Base-by-base conservation (phyloP, 2,888 invertebrate genomes). In the Monoplex corrugatus region DNA sequence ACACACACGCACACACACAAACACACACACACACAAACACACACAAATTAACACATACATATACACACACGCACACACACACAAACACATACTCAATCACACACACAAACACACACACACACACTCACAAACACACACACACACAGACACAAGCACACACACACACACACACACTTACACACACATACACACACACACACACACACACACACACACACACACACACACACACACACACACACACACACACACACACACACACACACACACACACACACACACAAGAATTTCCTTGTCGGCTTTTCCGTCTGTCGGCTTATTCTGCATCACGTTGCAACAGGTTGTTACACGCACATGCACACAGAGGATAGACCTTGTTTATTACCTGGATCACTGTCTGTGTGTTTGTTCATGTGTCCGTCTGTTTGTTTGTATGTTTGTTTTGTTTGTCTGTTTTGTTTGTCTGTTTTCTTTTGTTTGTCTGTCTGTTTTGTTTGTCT, bases 241-340 rank as follows among this genome's bases (percentile, higher is more conserved):
- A 50, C 50, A 50, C 50, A 50, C 50, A 50, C 50, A 50, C 50
- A 50, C 50, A 50, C 50, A 50, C 50, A 50, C 78, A 40, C 23
- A 78, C 78, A 78, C 40, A 40, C 78, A 78, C 78, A 78, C 78
- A 78, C 78, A 78, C 40, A 40, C 78, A 40, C 40, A 40, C 78
- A 38, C 40, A 40, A 38, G 23, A 13, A 5, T 63, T 3, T n/a
- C n/a, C n/a, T n/a, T n/a, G n/a, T n/a, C n/a, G n/a, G n/a, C n/a
- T n/a, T n/a, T n/a, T n/a, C n/a, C 63, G 28, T 28, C 63, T n/a
- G n/a, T n/a, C n/a, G n/a, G n/a, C n/a, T n/a, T n/a, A n/a, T n/a
- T n/a, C n/a, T n/a, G n/a, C n/a, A n/a, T n/a, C n/a, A n/a, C n/a
- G n/a, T n/a, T n/a, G n/a, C n/a, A n/a, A n/a, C n/a, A n/a, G n/a